phyloP scores from a whole-genome alignment of 2,797 vertebrate species.

The Pipistrellus nathusii region DNA sequence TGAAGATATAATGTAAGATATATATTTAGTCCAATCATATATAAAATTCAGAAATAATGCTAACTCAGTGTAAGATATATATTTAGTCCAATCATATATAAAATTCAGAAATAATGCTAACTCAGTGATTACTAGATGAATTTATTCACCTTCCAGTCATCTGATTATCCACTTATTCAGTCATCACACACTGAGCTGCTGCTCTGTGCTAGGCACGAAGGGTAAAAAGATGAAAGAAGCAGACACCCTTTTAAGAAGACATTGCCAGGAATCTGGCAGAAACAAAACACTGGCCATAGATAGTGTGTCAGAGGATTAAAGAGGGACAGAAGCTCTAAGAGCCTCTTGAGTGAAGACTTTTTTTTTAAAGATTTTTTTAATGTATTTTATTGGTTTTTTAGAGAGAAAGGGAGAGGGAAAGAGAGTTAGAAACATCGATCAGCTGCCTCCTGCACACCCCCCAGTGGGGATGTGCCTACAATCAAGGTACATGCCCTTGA shows the following conservation, averaged over 20 bases:
- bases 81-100: slow-evolving; percentile 26
- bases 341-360: background rate
- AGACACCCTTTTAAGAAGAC: slow-evolving; percentile 9
- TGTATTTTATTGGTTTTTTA: no score
- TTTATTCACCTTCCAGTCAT: background rate
- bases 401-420: no score
- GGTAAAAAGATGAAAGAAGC: background rate
- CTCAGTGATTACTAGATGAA: background rate
- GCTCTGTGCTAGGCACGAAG: background rate
- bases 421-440: no score
- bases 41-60: slow-evolving; percentile 44
- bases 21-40: slow-evolving; percentile 14
- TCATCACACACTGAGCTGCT: background rate
- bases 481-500: no score
- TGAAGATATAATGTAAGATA: background rate
- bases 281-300: background rate
- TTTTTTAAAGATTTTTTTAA: background rate
- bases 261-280: background rate
- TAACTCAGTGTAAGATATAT: slow-evolving; percentile 22
- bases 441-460: no score
- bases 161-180: background rate
- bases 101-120: slow-evolving; percentile 52
- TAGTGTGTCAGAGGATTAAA: background rate
- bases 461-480: no score
- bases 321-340: background rate